These are phyloP conservation scores for Odontamblyopus rebecca DNA, from an alignment of 2,797 vertebrate species.

Conservation along the genomic window DNA sequence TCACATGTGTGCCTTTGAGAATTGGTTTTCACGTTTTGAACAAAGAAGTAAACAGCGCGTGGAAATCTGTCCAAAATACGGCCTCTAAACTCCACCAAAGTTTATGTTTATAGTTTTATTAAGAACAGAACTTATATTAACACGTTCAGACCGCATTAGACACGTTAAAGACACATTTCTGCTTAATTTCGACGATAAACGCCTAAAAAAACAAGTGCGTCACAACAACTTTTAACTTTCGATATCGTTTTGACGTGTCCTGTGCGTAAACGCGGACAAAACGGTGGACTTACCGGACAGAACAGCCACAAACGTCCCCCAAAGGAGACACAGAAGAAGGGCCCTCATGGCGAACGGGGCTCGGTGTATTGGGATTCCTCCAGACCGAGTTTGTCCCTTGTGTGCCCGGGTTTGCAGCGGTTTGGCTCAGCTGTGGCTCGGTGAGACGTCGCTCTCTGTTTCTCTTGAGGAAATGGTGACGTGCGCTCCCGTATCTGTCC, in stretches of 20 bases:
- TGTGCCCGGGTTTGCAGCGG: neutral
- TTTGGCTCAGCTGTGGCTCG: neutral
- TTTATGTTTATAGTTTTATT: too few relatives aligned
- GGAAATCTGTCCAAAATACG: too few relatives aligned
- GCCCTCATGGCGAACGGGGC: neutral
- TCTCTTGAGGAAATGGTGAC: neutral
- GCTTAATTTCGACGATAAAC: neutral
- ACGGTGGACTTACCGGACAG: neutral
- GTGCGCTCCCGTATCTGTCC: neutral
- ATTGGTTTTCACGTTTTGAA: neutral
- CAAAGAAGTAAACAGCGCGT: neutral
- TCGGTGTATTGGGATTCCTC: neutral
- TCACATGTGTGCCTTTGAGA: neutral
- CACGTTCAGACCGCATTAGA: neutral
- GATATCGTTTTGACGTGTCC: neutral
- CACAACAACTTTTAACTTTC: neutral
- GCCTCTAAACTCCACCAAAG: too few relatives aligned
- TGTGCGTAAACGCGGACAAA: neutral
- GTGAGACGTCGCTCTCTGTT: too few relatives aligned
- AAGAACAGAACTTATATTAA: too few relatives aligned
- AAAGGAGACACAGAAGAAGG: neutral
- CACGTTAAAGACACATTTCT: neutral
- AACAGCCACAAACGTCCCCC: neutral
- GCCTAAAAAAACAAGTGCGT: neutral
- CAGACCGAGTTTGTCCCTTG: neutral